These are phyloP conservation scores for Leptopilina syphax DNA, from an alignment of 2,888 invertebrate species.

Conservation along the genomic window DNA sequence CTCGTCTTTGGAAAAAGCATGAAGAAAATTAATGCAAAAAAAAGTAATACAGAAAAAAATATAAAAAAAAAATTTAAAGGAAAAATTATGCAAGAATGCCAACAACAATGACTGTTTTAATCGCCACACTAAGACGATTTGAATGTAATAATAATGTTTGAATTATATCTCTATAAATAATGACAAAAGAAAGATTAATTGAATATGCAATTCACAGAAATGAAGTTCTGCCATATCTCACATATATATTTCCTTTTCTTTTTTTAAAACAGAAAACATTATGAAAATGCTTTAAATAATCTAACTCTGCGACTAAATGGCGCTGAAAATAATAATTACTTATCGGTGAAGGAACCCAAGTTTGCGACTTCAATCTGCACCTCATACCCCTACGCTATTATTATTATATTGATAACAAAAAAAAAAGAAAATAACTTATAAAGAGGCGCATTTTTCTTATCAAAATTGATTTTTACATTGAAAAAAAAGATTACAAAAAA, in stretches of 20 bases:
- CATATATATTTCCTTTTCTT: background rate
- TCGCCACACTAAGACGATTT: no score
- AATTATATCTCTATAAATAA: background rate
- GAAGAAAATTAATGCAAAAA: conserved; percentile 5
- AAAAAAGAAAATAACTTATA: background rate
- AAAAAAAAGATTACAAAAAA: background rate
- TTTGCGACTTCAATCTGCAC: background rate
- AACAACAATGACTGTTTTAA: background rate
- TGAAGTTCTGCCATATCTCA: background rate
- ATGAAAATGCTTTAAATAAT: conserved; percentile 27
- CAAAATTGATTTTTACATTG: background rate
- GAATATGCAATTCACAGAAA: background rate
- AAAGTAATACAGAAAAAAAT: background rate
- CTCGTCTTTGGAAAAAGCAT: background rate
- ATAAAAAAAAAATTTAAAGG: background rate
- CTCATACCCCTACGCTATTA: conserved; percentile 1
- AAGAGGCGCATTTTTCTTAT: background rate
- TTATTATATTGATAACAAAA: conserved; percentile 19
- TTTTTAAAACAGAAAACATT: conserved; percentile 2
- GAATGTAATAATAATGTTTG: background rate
- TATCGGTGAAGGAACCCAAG: conserved; percentile 17
- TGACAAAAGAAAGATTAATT: background rate
- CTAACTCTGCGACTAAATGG: conserved; percentile 2
- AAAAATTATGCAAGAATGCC: background rate
- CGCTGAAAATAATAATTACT: conserved; percentile 30